A percentile compares a stretch with the other conserved stretches of the same genome.
phyloP scores from a whole-genome alignment of 2,113 vertebrate species.

The Corythornis madagascariensis region DNA sequence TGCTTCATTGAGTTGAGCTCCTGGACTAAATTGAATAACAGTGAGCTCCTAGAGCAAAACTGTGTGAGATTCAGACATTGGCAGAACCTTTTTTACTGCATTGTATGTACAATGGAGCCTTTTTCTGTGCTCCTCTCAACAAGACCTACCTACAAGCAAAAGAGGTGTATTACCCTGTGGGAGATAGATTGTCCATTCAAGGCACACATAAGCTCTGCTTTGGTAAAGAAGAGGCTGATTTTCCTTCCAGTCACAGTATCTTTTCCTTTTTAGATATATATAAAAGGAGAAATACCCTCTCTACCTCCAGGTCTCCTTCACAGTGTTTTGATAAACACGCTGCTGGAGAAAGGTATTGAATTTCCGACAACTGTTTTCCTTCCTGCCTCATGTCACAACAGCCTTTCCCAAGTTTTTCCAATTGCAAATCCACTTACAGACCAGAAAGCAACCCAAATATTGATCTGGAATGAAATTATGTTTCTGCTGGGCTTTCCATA shows the following conservation, averaged over 20 bases:
- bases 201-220: neutral
- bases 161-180: neutral
- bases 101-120: neutral
- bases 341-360: neutral
- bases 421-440: neutral
- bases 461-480: neutral
- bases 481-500: neutral
- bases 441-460: neutral
- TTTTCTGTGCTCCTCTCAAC: neutral
- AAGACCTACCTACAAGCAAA: neutral
- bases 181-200: neutral
- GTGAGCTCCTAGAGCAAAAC: neutral
- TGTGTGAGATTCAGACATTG: neutral
- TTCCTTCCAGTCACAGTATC: neutral
- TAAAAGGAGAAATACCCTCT: neutral
- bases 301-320: neutral
- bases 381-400: neutral
- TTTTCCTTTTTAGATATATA: neutral
- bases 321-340: neutral
- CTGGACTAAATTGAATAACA: slow-evolving; percentile 37
- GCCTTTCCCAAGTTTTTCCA: neutral
- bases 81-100: neutral
- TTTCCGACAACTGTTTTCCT: neutral
- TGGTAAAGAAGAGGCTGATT: neutral
- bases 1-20: slow-evolving; percentile 56